phyloP scores from a whole-genome alignment of 1,140 invertebrate genomes.

The Lasaia peninsularis region DNA sequence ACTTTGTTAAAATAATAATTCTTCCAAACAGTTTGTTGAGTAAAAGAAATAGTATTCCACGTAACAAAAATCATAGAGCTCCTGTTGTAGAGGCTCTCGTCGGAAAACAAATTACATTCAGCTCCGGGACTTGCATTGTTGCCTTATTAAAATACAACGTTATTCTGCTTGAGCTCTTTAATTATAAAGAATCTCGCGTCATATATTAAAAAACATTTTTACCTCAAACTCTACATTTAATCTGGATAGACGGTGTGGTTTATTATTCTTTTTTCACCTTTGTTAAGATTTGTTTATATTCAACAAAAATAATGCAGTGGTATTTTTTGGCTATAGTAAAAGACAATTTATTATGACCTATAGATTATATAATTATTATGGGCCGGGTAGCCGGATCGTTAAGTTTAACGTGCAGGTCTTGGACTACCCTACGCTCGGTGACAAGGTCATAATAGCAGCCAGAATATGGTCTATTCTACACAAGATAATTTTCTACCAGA shows the following conservation, averaged over 20 bases:
- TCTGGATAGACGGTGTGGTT: neutral
- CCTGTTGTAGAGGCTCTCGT: constrained; percentile 29
- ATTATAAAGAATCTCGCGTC: constrained; percentile 5
- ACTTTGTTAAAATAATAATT: neutral
- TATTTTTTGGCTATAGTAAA: too few species aligned
- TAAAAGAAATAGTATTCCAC: constrained; percentile 17
- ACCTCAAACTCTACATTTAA: neutral
- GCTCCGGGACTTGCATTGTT: constrained; percentile 34
- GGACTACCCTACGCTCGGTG: too few species aligned
- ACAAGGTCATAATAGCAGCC: too few species aligned
- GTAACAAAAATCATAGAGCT: constrained; percentile 18
- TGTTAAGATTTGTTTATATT: too few species aligned
- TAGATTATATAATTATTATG: too few species aligned
- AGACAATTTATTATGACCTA: too few species aligned
- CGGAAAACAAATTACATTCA: constrained; percentile 44
- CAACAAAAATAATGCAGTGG: too few species aligned
- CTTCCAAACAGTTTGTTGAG: neutral
- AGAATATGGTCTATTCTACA: too few species aligned
- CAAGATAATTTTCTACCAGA: too few species aligned
- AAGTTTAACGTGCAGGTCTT: too few species aligned
- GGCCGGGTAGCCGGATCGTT: too few species aligned
- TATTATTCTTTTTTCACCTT: too few species aligned
- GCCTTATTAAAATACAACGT: constrained; percentile 35
- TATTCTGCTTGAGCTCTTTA: constrained; percentile 19
- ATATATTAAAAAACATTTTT: neutral